Evolutionary conservation across 2,113 vertebrate species (phyloP), one percentile per base, ranked within the genome.

Genomic region (Indicator maculatus): DNA sequence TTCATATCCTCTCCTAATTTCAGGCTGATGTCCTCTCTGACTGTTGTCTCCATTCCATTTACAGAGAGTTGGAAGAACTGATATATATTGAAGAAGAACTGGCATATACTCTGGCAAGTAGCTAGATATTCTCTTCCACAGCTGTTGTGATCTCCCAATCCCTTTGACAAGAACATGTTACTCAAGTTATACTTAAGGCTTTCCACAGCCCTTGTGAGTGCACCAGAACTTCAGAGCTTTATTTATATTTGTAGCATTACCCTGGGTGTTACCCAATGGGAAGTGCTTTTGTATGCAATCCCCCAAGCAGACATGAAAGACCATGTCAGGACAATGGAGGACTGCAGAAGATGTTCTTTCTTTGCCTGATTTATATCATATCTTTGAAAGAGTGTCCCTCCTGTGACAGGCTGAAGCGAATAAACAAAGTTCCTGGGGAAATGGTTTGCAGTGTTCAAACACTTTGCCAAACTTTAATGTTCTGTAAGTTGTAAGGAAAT

Each of bases 361-460:
- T 86, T 69, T 69, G 89, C 92, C 65, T 64, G 69, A 81, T 80
- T 93, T 86, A 16, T 74, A 80, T 78, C 72, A 0, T 41, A 26
- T n/a, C 81, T 94, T 88, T 90, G 83, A 81, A 93, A 89, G 31
- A 0, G 1, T 77, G 58, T 86, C 89, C 82, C 95, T 93, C 83
- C 86, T 45, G 77, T 55, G 93, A 50, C 83, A 70, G 88, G 74
- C 80, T 81, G 87, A 69, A 87, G 81, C 0, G 33, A 81, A 93
- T 91, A 96, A 96, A 93, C 95, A 93, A 88, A 89, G 82, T 88
- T 96, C 88, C 93, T 52, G 55, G 88, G 91, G 89, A 94, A 95
- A 95, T 81, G 21, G 77, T 39, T 52, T 27, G 61, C 14, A 4
- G 65, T 15, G 38, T 89, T 97, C 95, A 96, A 97, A 91, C 85